Percentiles rank a stretch among this genome's conserved stretches.
Evolutionary conservation across 2,113 vertebrate genomes (phyloP).

Genomic region (Xenopus borealis): DNA sequence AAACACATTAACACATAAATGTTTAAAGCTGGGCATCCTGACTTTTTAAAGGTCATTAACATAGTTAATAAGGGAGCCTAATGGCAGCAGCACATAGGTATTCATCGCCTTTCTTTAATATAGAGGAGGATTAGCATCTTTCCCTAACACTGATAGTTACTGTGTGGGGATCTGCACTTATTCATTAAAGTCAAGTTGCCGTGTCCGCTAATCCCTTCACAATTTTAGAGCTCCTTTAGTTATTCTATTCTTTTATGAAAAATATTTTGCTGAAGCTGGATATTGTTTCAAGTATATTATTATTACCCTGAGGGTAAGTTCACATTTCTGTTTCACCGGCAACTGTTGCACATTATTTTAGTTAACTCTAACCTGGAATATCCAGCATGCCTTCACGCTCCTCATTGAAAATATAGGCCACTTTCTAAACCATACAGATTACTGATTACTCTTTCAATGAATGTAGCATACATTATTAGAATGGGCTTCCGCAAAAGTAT

Average conservation of each 20-base stretch:
- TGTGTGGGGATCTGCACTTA: conserved; percentile 41
- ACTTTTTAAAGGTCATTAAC: not conserved
- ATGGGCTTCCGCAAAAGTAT: too few species aligned
- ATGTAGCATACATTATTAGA: too few species aligned
- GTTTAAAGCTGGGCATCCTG: conserved; percentile 10
- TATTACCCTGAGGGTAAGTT: conserved; percentile 35
- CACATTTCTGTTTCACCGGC: conserved; percentile 23
- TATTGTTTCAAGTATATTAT: conserved; percentile 40
- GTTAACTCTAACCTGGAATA: conserved; percentile 8
- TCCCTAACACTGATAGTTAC: conserved; percentile 40
- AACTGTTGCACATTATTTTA: not conserved
- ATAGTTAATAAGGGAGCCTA: conserved; percentile 25
- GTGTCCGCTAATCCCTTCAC: conserved; percentile 43
- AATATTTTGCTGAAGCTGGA: conserved; percentile 39
- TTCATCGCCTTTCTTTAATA: conserved; percentile 26
- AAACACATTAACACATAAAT: conserved; percentile 16
- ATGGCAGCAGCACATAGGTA: conserved; percentile 26
- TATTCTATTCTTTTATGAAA: conserved; percentile 31
- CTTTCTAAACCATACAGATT: too few species aligned
- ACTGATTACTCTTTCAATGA: too few species aligned
- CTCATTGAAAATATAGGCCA: not conserved
- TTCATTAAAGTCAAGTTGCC: conserved; percentile 47
- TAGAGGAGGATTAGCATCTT: conserved; percentile 39
- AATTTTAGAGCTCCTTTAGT: conserved; percentile 10
- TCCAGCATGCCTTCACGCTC: not conserved